A percentile compares a stretch with the other conserved stretches of the same genome.
These are phyloP conservation scores for Gastracanthus pulcherrimus DNA, from an alignment of 2,888 invertebrate species.

Conservation along the genomic window DNA sequence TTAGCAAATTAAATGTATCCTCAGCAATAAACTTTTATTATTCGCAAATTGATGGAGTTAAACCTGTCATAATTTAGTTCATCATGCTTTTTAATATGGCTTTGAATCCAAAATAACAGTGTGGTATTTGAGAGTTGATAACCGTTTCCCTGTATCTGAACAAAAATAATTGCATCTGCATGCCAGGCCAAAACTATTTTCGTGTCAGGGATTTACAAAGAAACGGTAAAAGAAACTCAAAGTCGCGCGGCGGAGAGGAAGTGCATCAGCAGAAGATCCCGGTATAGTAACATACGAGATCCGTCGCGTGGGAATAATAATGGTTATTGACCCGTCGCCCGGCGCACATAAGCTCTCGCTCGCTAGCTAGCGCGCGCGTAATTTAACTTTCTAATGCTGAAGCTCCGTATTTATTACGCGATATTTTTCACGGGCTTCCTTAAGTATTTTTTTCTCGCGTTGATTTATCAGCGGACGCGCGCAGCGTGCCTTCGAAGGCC, in stretches of 20 bases:
- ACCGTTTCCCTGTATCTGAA: too few relatives aligned
- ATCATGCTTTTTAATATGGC: too few relatives aligned
- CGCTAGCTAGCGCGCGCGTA: neutral
- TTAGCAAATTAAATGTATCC: too few relatives aligned
- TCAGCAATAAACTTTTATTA: too few relatives aligned
- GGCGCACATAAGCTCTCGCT: conserved; percentile 4
- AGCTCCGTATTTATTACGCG: conserved; percentile 34
- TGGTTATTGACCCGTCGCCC: conserved; percentile 32
- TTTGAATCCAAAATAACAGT: neutral
- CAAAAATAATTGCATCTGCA: too few relatives aligned
- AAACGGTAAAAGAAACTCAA: neutral
- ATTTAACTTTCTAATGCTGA: conserved; percentile 49
- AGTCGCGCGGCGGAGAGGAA: neutral
- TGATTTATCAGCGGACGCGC: conserved; percentile 22
- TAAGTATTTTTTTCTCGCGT: neutral
- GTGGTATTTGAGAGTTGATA: neutral
- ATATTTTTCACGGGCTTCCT: conserved; percentile 36
- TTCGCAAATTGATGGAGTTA: too few relatives aligned
- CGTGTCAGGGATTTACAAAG: neutral
- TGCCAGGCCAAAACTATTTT: too few relatives aligned
- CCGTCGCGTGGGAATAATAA: conserved; percentile 37
- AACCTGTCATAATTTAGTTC: too few relatives aligned
- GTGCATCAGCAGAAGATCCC: neutral
- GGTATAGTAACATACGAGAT: neutral
- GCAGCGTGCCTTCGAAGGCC: neutral